Conservation (phyloP, 2,113 vertebrate species). For the Aptenodytes forsteri region DNA sequence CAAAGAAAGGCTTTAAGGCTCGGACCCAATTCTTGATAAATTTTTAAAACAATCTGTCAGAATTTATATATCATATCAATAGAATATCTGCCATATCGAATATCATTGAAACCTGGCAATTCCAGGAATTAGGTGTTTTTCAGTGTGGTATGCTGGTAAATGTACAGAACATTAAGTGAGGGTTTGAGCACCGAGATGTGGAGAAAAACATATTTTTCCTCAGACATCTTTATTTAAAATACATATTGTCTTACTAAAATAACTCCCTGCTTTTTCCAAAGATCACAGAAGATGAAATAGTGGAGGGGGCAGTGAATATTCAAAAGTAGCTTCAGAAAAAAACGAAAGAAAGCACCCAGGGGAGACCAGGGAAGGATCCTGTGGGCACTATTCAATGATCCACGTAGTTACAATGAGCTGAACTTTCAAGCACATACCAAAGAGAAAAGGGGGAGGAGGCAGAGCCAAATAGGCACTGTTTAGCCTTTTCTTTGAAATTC, state of each 20-base stretch:
- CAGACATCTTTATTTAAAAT: conserved; percentile 65
- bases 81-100: neutral
- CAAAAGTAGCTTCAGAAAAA: conserved; percentile 33
- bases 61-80: neutral
- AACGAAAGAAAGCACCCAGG: neutral
- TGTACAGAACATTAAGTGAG: conserved; percentile 25
- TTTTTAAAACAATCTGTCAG: neutral
- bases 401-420: neutral
- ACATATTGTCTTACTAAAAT: conserved; percentile 71
- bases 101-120: neutral
- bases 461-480: neutral
- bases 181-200: conserved; percentile 49
- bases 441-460: neutral
- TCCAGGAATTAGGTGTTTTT: conserved; percentile 35
- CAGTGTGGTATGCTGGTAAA: conserved; percentile 2
- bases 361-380: neutral
- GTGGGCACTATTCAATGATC: neutral
- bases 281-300: conserved; percentile 54
- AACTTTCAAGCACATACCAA: neutral
- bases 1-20: neutral
- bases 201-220: conserved; percentile 54
- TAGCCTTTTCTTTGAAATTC: neutral
- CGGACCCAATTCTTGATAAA: neutral
- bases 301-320: neutral
- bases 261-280: conserved; percentile 65